A percentile compares a stretch with the other conserved stretches of the same genome.
Conservation (phyloP, 1,140 invertebrate genomes). For the Drosophila melanica region DNA sequence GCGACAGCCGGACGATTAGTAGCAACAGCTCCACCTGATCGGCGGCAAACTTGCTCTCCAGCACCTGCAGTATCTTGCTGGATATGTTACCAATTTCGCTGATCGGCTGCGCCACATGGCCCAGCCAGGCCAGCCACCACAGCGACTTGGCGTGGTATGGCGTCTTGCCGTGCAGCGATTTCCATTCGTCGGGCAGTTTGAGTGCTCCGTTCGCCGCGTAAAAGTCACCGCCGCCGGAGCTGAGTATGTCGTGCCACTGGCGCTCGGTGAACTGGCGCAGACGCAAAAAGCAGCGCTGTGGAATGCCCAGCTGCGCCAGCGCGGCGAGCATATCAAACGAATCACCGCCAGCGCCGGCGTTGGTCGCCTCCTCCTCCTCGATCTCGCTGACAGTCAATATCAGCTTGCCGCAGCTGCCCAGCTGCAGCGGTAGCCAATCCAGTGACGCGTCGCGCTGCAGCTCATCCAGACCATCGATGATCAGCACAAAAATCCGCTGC, state of each 20-base stretch:
- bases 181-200: conserved; percentile 81
- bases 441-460: conserved; percentile 85
- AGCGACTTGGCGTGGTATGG: conserved; percentile 82
- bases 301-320: conserved; percentile 75
- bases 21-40: conserved; percentile 77
- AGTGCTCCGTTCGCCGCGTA: conserved; percentile 81
- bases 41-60: conserved; percentile 73
- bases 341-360: conserved; percentile 26
- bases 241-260: conserved; percentile 83
- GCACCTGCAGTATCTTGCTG: conserved; percentile 66
- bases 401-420: conserved; percentile 89
- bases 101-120: conserved; percentile 72
- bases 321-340: conserved; percentile 65
- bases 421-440: conserved; percentile 88
- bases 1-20: conserved; percentile 71
- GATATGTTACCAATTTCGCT: conserved; percentile 74
- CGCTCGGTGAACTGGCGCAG: conserved; percentile 78
- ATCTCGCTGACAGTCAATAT: conserved; percentile 87
- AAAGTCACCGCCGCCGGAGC: conserved; percentile 80
- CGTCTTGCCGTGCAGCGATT: conserved; percentile 74
- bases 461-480: conserved; percentile 90
- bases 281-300: conserved; percentile 74
- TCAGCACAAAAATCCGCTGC: conserved; percentile 85
- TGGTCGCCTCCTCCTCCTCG: conserved; percentile 29
- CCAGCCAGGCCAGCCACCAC: conserved; percentile 84